A percentile compares a stretch with the other conserved stretches of the same genome.
phyloP scores from a whole-genome alignment of 2,797 vertebrate species.

The Fratercula arctica region DNA sequence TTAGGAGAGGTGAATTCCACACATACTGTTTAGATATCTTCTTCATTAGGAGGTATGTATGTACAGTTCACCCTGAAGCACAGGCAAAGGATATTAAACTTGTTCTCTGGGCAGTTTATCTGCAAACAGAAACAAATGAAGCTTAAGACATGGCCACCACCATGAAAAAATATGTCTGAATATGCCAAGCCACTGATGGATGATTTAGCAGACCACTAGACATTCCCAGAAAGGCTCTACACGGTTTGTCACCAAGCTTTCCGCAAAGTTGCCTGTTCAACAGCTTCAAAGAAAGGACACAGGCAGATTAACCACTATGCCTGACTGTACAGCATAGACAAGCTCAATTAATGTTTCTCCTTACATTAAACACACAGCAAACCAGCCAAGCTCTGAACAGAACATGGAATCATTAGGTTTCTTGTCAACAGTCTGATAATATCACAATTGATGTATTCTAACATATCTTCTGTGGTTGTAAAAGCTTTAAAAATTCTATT shows the following conservation, averaged over 20 bases:
- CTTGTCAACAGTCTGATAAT: background rate
- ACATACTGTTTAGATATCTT: conserved; percentile 1
- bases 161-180: background rate
- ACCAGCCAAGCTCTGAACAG: background rate
- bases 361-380: background rate
- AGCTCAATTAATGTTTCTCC: background rate
- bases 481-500: background rate
- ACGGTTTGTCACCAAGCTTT: background rate
- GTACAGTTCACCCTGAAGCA: background rate
- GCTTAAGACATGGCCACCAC: background rate
- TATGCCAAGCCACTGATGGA: background rate
- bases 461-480: background rate
- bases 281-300: background rate
- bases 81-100: conserved; percentile 20
- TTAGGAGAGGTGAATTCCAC: conserved; percentile 3
- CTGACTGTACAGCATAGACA: background rate
- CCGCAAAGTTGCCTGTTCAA: background rate
- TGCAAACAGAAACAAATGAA: conserved; percentile 26
- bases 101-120: background rate
- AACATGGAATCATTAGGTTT: background rate
- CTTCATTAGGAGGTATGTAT: background rate
- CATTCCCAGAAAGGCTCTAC: background rate
- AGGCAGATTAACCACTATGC: background rate
- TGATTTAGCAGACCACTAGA: background rate
- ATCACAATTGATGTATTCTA: background rate